A percentile compares a stretch with the other conserved stretches of the same genome.
phyloP scores from a whole-genome alignment of 2,797 vertebrate genomes.

The Remorina albescens region DNA sequence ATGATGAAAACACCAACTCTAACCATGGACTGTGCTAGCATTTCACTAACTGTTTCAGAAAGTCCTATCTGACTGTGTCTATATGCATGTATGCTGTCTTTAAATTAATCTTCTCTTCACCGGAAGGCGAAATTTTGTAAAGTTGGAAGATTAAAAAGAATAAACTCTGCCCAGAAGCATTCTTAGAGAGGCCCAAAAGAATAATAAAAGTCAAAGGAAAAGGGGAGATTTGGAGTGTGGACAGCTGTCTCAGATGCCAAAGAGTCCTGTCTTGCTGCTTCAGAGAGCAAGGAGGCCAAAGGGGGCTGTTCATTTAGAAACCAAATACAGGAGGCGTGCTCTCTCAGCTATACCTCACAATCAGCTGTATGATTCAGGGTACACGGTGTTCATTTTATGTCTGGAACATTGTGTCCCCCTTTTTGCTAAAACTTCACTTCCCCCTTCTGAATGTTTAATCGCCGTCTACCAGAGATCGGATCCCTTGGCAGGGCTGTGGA shows the following conservation, averaged over 20 bases:
- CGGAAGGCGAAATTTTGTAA: too few relatives aligned
- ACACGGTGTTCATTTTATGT: not conserved
- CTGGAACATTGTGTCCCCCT: conserved; percentile 40
- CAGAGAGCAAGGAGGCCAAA: not conserved
- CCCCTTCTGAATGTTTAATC: conserved; percentile 56
- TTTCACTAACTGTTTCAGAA: not conserved
- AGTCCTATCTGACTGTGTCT: not conserved
- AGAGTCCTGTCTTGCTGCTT: too few relatives aligned
- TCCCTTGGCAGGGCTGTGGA: conserved; percentile 9
- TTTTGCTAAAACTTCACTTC: conserved; percentile 15
- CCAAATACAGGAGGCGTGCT: not conserved
- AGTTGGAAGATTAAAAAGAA: too few relatives aligned
- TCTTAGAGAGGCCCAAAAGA: too few relatives aligned
- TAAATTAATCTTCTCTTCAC: too few relatives aligned
- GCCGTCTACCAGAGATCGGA: not conserved
- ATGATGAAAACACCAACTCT: not conserved
- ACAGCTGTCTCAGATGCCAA: conserved; percentile 17
- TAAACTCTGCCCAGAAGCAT: too few relatives aligned
- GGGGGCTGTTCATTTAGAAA: not conserved
- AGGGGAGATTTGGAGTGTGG: not conserved
- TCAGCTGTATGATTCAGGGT: not conserved
- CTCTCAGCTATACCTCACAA: not conserved
- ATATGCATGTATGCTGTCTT: not conserved
- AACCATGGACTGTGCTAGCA: not conserved
- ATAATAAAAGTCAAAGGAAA: too few relatives aligned